Evolutionary conservation across 1,140 invertebrate species (phyloP).

Genomic region (Eufriesea mexicana): DNA sequence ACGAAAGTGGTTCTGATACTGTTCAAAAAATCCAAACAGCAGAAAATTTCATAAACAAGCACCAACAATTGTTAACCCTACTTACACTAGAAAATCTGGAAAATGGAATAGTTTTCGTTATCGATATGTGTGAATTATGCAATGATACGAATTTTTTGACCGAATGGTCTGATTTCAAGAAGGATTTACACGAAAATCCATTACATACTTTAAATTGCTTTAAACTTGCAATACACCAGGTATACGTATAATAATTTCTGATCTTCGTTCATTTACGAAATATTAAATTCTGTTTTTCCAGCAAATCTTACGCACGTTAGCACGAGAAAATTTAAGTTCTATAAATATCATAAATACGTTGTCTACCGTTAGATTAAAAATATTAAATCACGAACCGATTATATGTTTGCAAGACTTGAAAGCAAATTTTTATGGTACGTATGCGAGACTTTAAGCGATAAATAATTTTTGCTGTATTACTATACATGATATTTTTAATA

Average conservation of each 20-base stretch:
- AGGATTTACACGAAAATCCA: conserved; percentile 86
- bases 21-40: conserved; percentile 82
- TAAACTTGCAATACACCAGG: conserved; percentile 89
- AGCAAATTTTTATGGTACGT: conserved; percentile 89
- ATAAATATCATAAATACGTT: conserved; percentile 72
- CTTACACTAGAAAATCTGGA: conserved; percentile 84
- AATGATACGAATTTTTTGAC: conserved; percentile 84
- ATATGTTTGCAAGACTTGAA: conserved; percentile 89
- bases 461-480: conserved; percentile 3
- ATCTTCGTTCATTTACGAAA: conserved; percentile 46
- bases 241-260: conserved; percentile 68
- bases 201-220: conserved; percentile 86
- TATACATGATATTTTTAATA: conserved; percentile 74
- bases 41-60: conserved; percentile 82
- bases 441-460: not conserved
- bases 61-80: conserved; percentile 82
- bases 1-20: conserved; percentile 79
- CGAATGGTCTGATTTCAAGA: conserved; percentile 85
- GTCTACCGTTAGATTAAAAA: conserved; percentile 84
- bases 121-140: conserved; percentile 86
- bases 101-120: conserved; percentile 84
- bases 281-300: conserved; percentile 59
- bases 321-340: conserved; percentile 76
- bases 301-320: conserved; percentile 80
- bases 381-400: conserved; percentile 88